Conservation (phyloP, 2,113 vertebrate genomes). For the Manacus vitellinus region DNA sequence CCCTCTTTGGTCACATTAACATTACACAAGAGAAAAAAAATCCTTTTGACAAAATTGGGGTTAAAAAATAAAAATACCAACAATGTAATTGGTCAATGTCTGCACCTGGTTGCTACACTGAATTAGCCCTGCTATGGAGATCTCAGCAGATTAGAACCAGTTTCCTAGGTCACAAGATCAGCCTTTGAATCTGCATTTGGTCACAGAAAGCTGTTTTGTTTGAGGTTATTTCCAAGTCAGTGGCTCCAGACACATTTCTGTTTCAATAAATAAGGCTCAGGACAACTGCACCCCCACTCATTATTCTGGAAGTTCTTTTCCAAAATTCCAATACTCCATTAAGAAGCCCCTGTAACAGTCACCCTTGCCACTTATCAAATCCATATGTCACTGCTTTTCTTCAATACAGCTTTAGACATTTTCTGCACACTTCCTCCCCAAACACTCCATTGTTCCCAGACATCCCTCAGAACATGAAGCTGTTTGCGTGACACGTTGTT, state of each 20-base stretch:
- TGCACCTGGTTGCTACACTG: background rate
- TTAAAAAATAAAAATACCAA: background rate
- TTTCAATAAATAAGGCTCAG: background rate
- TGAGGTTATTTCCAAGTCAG: background rate
- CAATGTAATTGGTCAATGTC: background rate
- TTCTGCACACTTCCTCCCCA: background rate
- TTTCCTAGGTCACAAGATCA: background rate
- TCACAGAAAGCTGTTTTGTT: background rate
- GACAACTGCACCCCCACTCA: background rate
- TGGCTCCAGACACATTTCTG: background rate
- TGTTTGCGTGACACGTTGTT: background rate
- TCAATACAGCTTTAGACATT: background rate
- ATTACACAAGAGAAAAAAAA: background rate
- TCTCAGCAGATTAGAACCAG: background rate
- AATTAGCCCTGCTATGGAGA: background rate
- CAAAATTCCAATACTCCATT: background rate
- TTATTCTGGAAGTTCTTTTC: background rate
- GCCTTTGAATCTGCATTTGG: background rate
- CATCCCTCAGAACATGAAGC: background rate
- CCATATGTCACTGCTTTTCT: background rate
- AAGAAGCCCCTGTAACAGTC: background rate
- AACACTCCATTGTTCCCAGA: background rate
- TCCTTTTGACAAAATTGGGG: background rate
- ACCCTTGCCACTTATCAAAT: background rate
- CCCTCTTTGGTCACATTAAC: background rate